phyloP scores from a whole-genome alignment of 2,113 vertebrate genomes.

The Isichthys henryi region DNA sequence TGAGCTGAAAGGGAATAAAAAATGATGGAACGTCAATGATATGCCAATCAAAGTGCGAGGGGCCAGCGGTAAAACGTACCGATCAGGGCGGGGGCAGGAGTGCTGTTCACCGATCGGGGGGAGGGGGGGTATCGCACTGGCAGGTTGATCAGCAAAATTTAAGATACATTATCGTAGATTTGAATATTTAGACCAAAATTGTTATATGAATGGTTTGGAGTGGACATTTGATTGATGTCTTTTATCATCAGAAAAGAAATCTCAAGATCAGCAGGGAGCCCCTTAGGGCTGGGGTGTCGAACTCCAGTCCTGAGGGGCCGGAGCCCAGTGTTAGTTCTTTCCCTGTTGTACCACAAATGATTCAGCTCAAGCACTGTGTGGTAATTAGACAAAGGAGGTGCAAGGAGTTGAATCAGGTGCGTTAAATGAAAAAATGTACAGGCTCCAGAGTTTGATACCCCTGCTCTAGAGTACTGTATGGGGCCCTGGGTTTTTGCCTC shows the following conservation, averaged over 20 bases:
- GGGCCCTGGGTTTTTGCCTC: background rate
- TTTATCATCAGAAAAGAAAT: background rate
- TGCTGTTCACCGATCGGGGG: background rate
- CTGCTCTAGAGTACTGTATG: too few species aligned
- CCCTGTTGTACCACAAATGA: too few species aligned
- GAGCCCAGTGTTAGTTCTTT: too few species aligned
- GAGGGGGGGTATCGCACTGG: background rate
- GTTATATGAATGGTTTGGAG: background rate
- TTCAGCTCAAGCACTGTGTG: too few species aligned
- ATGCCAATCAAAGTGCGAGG: background rate
- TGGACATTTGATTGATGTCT: background rate
- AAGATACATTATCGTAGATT: background rate
- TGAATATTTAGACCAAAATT: background rate
- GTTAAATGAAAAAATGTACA: background rate
- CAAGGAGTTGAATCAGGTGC: too few species aligned
- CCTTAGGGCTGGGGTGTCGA: background rate
- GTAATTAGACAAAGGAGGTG: too few species aligned
- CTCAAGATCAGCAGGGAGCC: background rate
- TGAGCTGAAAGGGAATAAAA: background rate
- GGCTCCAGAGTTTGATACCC: too few species aligned
- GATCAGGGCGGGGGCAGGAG: background rate
- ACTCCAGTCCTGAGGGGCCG: too few species aligned
- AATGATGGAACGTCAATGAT: background rate
- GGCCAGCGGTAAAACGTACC: background rate
- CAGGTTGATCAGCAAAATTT: background rate